Evolutionary conservation across 2,113 vertebrate genomes (phyloP).

Genomic region (Xiphias gladius): DNA sequence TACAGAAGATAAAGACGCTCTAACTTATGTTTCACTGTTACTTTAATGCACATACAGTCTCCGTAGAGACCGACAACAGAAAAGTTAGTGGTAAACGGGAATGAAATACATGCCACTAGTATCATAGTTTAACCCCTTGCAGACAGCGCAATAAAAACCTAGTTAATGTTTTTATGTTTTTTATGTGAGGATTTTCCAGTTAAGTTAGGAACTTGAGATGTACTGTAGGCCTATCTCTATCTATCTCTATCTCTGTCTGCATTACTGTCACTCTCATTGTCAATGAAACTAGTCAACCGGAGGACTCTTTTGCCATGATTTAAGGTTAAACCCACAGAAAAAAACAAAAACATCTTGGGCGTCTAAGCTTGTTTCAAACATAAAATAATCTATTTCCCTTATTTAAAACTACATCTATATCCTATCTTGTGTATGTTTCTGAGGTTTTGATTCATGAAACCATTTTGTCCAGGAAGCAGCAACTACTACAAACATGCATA

Average conservation of each 20-base stretch:
- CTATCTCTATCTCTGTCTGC: neutral
- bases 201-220: neutral
- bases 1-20: neutral
- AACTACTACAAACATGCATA: neutral
- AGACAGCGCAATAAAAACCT: neutral
- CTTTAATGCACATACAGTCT: neutral
- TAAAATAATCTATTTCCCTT: neutral
- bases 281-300: neutral
- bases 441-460: neutral
- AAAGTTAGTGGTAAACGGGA: conserved; percentile 6
- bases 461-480: neutral
- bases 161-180: conserved; percentile 10
- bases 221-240: neutral
- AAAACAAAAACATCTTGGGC: neutral
- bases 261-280: neutral
- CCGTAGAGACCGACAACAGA: neutral
- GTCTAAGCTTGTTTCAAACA: neutral
- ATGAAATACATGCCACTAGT: neutral
- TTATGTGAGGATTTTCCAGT: neutral
- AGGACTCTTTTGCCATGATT: neutral
- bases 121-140: neutral
- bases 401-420: neutral
- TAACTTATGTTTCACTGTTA: neutral
- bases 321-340: neutral
- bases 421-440: neutral